Evolutionary conservation across 2,113 vertebrate genomes (phyloP).

Genomic region (Willisornis vidua): DNA sequence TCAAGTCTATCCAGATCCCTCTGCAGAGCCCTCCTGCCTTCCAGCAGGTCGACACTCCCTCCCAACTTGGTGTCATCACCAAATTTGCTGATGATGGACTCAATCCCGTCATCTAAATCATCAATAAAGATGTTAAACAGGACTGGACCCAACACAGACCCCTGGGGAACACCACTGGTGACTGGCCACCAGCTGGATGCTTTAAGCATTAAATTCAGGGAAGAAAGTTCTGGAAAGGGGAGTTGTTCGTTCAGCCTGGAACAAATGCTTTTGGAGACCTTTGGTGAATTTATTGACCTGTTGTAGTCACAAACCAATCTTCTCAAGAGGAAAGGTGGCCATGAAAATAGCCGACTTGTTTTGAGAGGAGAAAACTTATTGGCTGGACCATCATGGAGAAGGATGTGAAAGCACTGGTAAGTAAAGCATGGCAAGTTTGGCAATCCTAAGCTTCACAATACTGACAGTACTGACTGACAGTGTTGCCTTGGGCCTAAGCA

Average conservation of each 20-base stretch:
- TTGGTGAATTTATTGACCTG: neutral
- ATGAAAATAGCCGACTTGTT: neutral
- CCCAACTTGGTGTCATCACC: too few relatives aligned
- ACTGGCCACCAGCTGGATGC: too few relatives aligned
- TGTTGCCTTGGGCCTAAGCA: neutral
- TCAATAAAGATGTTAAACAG: too few relatives aligned
- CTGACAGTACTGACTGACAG: rapidly evolving
- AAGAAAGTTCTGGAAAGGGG: neutral
- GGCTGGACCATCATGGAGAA: neutral
- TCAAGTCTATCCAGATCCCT: too few relatives aligned
- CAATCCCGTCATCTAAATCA: too few relatives aligned
- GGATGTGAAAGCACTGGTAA: neutral
- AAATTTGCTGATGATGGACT: too few relatives aligned
- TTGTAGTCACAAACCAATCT: neutral
- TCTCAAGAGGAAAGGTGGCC: neutral
- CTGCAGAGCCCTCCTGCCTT: too few relatives aligned
- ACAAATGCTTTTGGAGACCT: neutral
- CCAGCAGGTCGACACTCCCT: too few relatives aligned
- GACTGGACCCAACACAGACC: too few relatives aligned
- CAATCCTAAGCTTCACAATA: rapidly evolving
- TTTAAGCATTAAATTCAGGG: neutral
- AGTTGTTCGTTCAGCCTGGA: neutral
- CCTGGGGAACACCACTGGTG: too few relatives aligned
- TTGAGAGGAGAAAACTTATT: neutral
- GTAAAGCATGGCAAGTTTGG: neutral